phyloP scores from a whole-genome alignment of 2,113 vertebrate genomes.

The Aspiorhynchus laticeps region DNA sequence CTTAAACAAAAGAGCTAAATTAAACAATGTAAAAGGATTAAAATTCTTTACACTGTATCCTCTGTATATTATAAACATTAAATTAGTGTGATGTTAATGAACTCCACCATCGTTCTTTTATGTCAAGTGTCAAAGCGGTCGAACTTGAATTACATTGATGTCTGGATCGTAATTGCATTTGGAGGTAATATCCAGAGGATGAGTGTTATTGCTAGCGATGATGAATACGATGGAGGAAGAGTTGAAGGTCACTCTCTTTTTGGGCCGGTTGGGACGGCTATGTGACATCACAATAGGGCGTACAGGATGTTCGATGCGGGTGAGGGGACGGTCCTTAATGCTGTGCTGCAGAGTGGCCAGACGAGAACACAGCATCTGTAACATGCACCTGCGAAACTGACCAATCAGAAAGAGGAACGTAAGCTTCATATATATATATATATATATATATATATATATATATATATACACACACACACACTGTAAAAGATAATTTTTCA shows the following conservation, averaged over 20 bases:
- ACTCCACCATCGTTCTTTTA: neutral
- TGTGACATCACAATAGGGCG: conserved; percentile 82
- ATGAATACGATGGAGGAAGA: conserved; percentile 92
- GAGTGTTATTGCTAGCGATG: conserved; percentile 83
- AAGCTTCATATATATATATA: neutral
- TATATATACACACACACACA: no score
- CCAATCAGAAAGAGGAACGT: conserved; percentile 28
- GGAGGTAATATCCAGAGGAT: conserved; percentile 72
- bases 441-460: no score
- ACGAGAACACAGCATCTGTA: conserved; percentile 84
- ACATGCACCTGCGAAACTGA: conserved; percentile 86
- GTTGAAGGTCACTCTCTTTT: conserved; percentile 92
- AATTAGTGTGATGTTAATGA: neutral
- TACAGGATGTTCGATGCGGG: conserved; percentile 73
- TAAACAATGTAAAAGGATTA: no score
- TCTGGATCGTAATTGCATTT: conserved; percentile 64
- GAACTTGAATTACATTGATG: conserved; percentile 85
- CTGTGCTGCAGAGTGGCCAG: conserved; percentile 76
- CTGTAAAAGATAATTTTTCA: no score
- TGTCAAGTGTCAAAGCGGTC: conserved; percentile 75
- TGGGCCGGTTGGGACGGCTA: conserved; percentile 76
- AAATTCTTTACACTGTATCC: no score
- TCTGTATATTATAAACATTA: neutral
- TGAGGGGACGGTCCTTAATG: conserved; percentile 74
- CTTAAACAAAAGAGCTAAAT: no score